These are phyloP conservation scores for Tubulanus polymorphus DNA, from an alignment of 2,888 invertebrate species.

Conservation along the genomic window DNA sequence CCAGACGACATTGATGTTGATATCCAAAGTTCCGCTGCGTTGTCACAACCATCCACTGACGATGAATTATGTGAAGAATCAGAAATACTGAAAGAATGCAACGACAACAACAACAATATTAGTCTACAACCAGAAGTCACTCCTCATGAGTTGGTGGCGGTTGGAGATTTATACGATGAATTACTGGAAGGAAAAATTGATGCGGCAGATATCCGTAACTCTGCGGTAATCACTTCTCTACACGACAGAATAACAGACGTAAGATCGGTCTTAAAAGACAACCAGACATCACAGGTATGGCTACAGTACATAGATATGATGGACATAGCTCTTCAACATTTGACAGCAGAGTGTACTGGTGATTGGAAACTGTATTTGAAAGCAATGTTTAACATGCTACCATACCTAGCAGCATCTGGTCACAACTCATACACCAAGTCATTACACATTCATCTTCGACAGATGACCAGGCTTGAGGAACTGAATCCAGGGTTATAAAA, in stretches of 20 bases:
- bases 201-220: background rate
- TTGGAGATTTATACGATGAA: no score
- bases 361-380: constrained; percentile 6
- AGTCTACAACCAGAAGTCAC: no score
- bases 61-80: no score
- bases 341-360: constrained; percentile 8
- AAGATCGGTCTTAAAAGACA: background rate
- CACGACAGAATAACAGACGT: background rate
- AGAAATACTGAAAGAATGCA: no score
- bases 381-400: constrained; percentile 6
- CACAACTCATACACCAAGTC: constrained; percentile 10
- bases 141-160: no score
- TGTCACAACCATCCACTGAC: no score
- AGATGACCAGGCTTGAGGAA: constrained; percentile 9
- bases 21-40: no score
- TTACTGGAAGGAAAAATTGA: background rate
- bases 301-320: constrained; percentile 4
- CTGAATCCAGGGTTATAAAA: constrained; percentile 9
- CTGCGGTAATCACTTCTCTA: background rate
- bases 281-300: background rate
- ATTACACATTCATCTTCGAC: background rate
- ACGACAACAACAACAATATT: no score
- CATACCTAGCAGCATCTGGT: constrained; percentile 11
- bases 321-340: constrained; percentile 3
- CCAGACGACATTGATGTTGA: background rate